A percentile compares a stretch with the other conserved stretches of the same genome.
phyloP scores from a whole-genome alignment of 2,113 vertebrate genomes.

The Oncorhynchus mykiss region DNA sequence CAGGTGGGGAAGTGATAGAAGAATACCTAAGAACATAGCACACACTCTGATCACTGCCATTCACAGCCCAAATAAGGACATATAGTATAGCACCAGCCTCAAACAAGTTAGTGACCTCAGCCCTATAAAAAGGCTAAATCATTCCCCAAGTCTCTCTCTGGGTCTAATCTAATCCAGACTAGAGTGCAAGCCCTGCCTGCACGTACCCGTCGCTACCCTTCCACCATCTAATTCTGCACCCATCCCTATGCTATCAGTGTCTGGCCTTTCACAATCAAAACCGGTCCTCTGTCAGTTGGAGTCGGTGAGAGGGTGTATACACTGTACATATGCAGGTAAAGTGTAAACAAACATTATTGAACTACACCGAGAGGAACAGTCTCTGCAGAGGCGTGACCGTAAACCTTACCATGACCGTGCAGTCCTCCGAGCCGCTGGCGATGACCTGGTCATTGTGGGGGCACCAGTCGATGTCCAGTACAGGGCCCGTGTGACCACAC shows the following conservation, averaged over 20 bases:
- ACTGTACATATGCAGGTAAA: neutral
- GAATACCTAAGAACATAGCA: conserved; percentile 22
- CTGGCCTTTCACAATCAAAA: conserved; percentile 42
- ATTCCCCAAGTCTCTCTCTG: conserved; percentile 49
- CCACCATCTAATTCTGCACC: neutral
- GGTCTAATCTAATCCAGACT: conserved; percentile 69
- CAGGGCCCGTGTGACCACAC: conserved; percentile 94
- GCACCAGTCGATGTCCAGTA: conserved; percentile 97
- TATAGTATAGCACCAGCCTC: conserved; percentile 40
- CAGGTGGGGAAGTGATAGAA: conserved; percentile 52
- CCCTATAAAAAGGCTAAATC: conserved; percentile 62
- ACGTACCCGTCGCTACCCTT: too few species aligned
- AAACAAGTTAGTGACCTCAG: conserved; percentile 65
- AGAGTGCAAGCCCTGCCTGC: conserved; percentile 53
- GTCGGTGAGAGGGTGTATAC: neutral
- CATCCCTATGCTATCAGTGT: conserved; percentile 40
- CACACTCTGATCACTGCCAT: conserved; percentile 21
- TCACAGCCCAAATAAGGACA: conserved; percentile 63
- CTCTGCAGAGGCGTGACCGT: neutral
- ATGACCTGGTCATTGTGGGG: conserved; percentile 96
- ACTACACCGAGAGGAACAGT: neutral
- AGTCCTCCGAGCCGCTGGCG: conserved; percentile 95
- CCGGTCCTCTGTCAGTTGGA: conserved; percentile 31
- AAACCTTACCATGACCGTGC: conserved; percentile 88
- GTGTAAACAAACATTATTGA: neutral